Evolutionary conservation across 2,113 vertebrate genomes (phyloP), one percentile per base, ranked within the genome.

Genomic region (Jaculus jaculus): DNA sequence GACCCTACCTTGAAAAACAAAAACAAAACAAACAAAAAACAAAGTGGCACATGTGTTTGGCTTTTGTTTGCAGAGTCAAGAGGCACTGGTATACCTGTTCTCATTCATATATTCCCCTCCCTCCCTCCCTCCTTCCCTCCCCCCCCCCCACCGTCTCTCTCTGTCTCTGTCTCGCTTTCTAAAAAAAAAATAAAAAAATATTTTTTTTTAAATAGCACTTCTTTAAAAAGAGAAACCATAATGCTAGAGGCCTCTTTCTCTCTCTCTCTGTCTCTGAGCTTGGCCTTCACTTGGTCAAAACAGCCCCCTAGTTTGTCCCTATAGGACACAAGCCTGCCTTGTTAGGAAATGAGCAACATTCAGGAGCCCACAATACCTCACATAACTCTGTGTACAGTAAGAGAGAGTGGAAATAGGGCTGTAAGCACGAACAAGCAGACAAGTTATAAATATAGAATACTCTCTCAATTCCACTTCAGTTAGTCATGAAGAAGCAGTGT

Each of bases 371-470:
- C 98, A 98, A 98, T 98, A 97, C 98, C 98, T 98, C 96, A 97
- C 99, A 98, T 99, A 98, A 98, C 98, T 98, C 97, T 97, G 98
- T 98, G 98, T 98, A 98, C 98, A 98, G 98, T 97, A 98, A 98
- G 97, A 96, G 97, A 96, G 97, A 75, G 96, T 98, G 98, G 98
- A 99, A 99, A 99, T 98, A 98, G 98, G 97, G 96, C 97, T 96
- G 97, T 96, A 96, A 95, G 98, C 98, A 98, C 92, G 97, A 97
- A 97, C 98, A 97, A 98, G 96, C 98, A 96, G 96, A 97, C 96
- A 75, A 97, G 98, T 97, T 99, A 99, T 98, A 99, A 99, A 99
- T 99, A 99, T 98, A 98, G 98, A 98, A 96, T 98, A 98, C 98
- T 98, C 98, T 98, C 98, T 98, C 98, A 98, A 99, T 99, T 98